Evolutionary conservation across 1,140 invertebrate species (phyloP).

Genomic region (Chionoecetes opilio): DNA sequence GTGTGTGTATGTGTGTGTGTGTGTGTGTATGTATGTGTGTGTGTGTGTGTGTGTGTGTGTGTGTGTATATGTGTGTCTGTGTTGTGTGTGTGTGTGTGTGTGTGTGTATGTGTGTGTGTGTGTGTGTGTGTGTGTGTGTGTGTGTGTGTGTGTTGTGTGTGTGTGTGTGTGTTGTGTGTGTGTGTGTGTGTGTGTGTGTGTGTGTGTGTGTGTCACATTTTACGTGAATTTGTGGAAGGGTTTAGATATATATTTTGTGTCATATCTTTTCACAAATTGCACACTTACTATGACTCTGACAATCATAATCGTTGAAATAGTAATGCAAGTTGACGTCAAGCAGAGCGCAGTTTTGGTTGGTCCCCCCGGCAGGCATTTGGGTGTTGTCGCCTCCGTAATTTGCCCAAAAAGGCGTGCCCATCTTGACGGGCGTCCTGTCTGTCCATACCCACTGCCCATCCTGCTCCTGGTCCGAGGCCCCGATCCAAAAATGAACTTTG

Average conservation of each 20-base stretch:
- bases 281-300: background rate
- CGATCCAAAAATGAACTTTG: conserved; percentile 9
- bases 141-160: too few relatives aligned
- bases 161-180: too few relatives aligned
- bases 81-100: background rate
- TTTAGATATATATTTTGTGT: too few relatives aligned
- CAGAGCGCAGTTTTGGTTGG: background rate
- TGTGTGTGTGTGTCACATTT: background rate
- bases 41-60: too few relatives aligned
- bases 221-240: background rate
- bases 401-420: conserved; percentile 45
- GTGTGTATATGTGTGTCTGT: too few relatives aligned
- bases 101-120: background rate
- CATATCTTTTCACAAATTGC: background rate
- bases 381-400: background rate
- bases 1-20: too few relatives aligned
- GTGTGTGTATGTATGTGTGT: too few relatives aligned
- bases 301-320: background rate
- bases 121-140: too few relatives aligned
- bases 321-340: background rate
- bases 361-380: background rate
- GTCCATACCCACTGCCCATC: background rate
- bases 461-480: background rate
- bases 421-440: background rate
- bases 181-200: background rate